Percentiles rank a stretch among this genome's conserved stretches.
phyloP scores from a whole-genome alignment of 2,888 invertebrate genomes.

The Polyommatus icarus region DNA sequence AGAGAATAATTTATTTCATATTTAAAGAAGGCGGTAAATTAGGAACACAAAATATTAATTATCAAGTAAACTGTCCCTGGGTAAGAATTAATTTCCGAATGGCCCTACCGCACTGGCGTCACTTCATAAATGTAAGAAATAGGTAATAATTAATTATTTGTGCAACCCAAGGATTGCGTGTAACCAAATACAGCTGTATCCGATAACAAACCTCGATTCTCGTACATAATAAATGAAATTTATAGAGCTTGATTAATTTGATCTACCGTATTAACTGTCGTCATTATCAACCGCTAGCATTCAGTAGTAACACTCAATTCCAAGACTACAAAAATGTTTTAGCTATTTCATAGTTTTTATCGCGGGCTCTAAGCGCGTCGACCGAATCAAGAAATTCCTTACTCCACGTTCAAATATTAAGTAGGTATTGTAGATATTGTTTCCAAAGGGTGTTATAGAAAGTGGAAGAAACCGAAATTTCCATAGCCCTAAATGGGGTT shows the following conservation, averaged over 20 bases:
- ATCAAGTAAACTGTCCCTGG: not conserved
- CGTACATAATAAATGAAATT: conserved; percentile 44
- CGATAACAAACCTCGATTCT: conserved; percentile 58
- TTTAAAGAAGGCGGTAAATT: not conserved
- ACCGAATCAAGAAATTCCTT: no score
- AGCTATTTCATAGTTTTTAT: no score
- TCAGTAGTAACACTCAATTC: not conserved
- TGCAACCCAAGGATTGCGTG: conserved; percentile 62
- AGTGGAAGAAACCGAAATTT: not conserved
- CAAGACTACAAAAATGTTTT: not conserved
- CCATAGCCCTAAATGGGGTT: not conserved
- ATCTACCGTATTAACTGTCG: conserved; percentile 16
- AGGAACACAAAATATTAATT: not conserved
- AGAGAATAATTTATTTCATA: not conserved
- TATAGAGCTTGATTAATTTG: conserved; percentile 37
- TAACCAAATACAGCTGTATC: conserved; percentile 64
- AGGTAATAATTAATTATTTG: conserved; percentile 32
- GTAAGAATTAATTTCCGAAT: not conserved
- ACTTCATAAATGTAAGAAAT: conserved; percentile 4
- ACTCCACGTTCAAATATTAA: no score
- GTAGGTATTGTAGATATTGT: no score
- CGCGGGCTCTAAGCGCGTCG: no score
- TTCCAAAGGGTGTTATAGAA: no score
- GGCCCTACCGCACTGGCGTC: not conserved
- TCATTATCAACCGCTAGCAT: not conserved